Evolutionary conservation across 2,797 vertebrate species (phyloP).

Genomic region (Trachops cirrhosus): DNA sequence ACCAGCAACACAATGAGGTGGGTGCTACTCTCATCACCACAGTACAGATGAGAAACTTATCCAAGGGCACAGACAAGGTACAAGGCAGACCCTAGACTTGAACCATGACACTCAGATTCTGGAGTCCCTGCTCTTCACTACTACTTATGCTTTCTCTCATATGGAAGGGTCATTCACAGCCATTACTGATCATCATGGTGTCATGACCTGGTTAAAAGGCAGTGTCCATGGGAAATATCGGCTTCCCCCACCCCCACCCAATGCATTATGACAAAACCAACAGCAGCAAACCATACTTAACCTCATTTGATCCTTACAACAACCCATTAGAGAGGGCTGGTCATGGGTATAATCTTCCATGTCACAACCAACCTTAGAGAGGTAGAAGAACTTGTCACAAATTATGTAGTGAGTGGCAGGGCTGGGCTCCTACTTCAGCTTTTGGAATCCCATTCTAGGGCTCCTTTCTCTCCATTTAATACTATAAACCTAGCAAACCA

Average conservation of each 20-base stretch:
- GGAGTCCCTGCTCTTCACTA: background rate
- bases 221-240: background rate
- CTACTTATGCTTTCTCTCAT: background rate
- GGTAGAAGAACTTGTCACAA: background rate
- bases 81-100: background rate
- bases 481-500: background rate
- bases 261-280: background rate
- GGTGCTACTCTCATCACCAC: background rate
- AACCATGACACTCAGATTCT: background rate
- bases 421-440: background rate
- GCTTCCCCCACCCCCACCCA: background rate
- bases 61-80: background rate
- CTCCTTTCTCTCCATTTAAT: background rate
- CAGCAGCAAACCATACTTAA: background rate
- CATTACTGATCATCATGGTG: background rate
- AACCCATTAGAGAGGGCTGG: background rate
- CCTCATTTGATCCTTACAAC: background rate
- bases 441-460: background rate
- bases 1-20: background rate
- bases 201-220: background rate
- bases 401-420: background rate
- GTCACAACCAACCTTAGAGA: background rate
- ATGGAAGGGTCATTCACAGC: background rate
- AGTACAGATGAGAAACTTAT: background rate
- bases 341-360: background rate